Evolutionary conservation across 2,888 invertebrate species (phyloP), one percentile per base, ranked within the genome.

Genomic region (Pegoplata infirma): DNA sequence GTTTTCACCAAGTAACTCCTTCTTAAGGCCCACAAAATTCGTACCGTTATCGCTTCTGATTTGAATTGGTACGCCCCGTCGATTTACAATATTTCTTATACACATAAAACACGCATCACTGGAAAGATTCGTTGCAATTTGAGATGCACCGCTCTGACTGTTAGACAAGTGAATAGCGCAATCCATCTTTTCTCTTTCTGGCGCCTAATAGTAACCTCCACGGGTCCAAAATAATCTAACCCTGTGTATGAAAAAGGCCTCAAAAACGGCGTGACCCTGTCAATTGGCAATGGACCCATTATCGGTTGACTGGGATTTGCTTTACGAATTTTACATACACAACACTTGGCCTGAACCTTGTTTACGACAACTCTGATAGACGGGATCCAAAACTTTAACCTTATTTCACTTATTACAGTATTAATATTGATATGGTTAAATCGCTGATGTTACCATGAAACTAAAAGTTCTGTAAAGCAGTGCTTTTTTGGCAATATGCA

Each of bases 191-290:
- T 79, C 25, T 79, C 74, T 3, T n/a, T 59, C 23, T 44, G 64
- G 2, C 79, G 25, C 1, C 71, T 16, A 28, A 76, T 71, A 2
- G 61, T 59, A 2, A 80, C 55, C 3, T 71, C 16, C 8, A 76
- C 7, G 1, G 75, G 77, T 0, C 80, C 75, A 66, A 74, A 80
- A 49, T 44, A 72, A 21, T 82, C 82, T 0, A 81, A 5, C 1
- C 81, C 82, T 1, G 78, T 77, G 25, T 81, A 82, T 3, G 76
- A 53, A 49, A 82, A 82, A 0, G 82, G 76, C 0, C 75, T 64
- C 0, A 79, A 36, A 32, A 55, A 81, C 3, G 78, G 80, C 7
- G 80, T 80, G 3, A 81, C 7, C 1, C 80, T 56, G 16, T 82
- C 78, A 3, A 32, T 7, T 10, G 80, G 77, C 1, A 82, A 28